phyloP scores from a whole-genome alignment of 2,888 invertebrate species.

The Dasysyrphus albostriatus region DNA sequence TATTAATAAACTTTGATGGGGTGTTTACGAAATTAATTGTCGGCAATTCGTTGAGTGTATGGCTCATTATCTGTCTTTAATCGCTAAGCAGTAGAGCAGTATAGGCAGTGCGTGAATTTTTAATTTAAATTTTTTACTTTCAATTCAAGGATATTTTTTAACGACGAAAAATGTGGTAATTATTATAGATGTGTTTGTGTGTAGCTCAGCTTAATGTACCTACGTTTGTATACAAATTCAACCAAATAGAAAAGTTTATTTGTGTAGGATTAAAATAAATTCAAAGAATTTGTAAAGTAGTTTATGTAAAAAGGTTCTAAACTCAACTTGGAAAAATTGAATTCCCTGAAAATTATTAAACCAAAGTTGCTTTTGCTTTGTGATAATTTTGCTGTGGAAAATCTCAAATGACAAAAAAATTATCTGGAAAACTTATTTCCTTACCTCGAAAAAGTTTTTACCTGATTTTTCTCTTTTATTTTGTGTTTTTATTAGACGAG shows the following conservation, averaged over 20 bases:
- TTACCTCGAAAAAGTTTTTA: no score
- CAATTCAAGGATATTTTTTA: neutral
- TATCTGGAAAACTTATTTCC: no score
- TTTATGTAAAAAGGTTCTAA: no score
- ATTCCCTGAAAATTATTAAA: no score
- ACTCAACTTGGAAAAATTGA: no score
- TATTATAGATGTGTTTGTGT: neutral
- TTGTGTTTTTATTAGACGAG: no score
- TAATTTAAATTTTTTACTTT: neutral
- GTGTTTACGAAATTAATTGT: slow-evolving; percentile 70
- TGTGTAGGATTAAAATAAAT: no score
- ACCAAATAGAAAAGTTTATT: neutral
- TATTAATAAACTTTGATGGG: slow-evolving; percentile 73
- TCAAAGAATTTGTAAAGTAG: no score
- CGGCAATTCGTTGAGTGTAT: slow-evolving; percentile 52
- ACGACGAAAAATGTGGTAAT: neutral
- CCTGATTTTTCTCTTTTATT: no score
- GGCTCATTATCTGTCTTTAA: slow-evolving; percentile 45
- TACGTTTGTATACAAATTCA: neutral
- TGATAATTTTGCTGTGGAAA: no score
- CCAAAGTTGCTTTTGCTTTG: no score
- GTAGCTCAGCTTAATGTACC: neutral
- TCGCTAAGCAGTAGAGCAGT: neutral
- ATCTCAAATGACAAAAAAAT: no score
- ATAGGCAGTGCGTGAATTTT: neutral